Base-by-base conservation (phyloP, 30 jellyfish, hydroid and myxozoan genomes). In the Chrysaora quinquecirrha region DNA sequence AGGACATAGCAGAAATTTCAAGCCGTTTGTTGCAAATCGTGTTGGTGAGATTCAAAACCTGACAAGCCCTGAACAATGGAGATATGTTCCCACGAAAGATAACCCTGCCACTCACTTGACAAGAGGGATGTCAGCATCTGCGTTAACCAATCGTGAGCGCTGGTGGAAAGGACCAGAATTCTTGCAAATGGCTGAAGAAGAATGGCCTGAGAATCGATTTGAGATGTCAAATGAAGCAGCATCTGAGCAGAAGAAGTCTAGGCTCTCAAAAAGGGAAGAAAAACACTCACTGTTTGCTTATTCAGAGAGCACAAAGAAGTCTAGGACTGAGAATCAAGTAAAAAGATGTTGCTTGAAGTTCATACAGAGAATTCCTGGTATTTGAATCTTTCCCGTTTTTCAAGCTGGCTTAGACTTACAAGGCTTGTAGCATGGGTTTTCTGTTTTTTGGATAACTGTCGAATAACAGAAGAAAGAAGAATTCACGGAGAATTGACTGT, bases 81-180 rank as follows among this genome's bases (percentile, higher is more conserved):
- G 84, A 27, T 64, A 64, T 75, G 90, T 72, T 28, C 64, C 74
- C 10, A 31, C 90, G 1, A 73, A 61, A 31, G 23, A 3, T 24
- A 84, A 72, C 32, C 90, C 90, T 27, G 89, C 90, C 3, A 76
- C 72, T 62, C 46, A 23, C 1, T 30, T 34, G 28, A 19, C 90
- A 33, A 2, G 74, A 0, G 85, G 85, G 30, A 62, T 43, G 75
- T 1, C 85, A 62, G 64, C 73, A 25, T 56, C 72, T 3, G 65
- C 2, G 30, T 30, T 50, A 24, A 30, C 63, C 38, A 16, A 50
- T 30, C 30, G 38, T 54, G 83, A 38, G 33, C 21, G 24, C 20
- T 64, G 85, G 92, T 82, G 67, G 71, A 34, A 54, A 7, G 93
- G 93, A 19, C 87, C 80, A 28, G 87, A 69, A 29, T 82, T 48